These are phyloP conservation scores for Pomatostomus ruficeps DNA, from an alignment of 2,113 vertebrate genomes.

Conservation along the genomic window DNA sequence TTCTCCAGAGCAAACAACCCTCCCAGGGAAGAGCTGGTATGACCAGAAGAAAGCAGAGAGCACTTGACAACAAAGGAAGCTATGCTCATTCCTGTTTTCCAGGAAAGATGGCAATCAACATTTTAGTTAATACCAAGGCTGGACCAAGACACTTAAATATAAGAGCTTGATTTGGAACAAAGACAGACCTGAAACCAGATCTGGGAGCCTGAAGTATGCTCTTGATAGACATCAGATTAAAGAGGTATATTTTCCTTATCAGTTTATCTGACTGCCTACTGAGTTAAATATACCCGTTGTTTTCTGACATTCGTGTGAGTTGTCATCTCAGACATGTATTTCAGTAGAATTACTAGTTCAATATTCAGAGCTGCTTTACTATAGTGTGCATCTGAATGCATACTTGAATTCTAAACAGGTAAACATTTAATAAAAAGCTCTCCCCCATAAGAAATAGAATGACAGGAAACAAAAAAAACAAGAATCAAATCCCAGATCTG, in stretches of 20 bases:
- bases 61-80: background rate
- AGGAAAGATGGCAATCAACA: background rate
- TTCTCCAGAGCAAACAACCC: background rate
- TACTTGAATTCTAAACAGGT: background rate
- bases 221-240: background rate
- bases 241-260: background rate
- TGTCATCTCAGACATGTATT: background rate
- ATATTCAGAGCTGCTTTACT: background rate
- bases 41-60: background rate
- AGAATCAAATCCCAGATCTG: background rate
- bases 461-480: background rate
- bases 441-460: background rate
- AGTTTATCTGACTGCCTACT: background rate
- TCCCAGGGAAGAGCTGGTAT: background rate
- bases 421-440: background rate
- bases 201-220: background rate
- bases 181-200: background rate
- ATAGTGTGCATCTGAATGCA: background rate
- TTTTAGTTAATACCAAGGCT: background rate
- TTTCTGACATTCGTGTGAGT: background rate
- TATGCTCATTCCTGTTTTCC: background rate
- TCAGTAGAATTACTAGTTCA: background rate
- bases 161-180: background rate
- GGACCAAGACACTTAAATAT: background rate
- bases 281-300: background rate